A percentile compares a stretch with the other conserved stretches of the same genome.
These are phyloP conservation scores for Helostoma temminkii DNA, from an alignment of 2,797 vertebrate genomes.

Conservation along the genomic window DNA sequence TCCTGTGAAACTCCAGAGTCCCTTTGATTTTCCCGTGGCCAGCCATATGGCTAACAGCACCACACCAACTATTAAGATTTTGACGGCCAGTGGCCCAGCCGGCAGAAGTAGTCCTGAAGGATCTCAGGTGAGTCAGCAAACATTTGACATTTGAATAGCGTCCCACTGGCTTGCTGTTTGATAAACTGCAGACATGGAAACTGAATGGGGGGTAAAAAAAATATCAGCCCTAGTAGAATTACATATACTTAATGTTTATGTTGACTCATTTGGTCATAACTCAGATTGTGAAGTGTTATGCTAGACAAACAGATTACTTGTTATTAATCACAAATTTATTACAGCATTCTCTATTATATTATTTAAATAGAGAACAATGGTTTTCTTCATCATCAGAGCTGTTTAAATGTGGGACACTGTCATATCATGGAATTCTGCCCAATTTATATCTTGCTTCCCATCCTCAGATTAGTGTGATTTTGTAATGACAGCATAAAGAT, in stretches of 20 bases:
- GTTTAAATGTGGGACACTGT: not conserved
- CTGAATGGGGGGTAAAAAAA: not conserved
- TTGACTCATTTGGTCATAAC: not conserved
- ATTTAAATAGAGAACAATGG: not conserved
- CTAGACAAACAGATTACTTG: not conserved
- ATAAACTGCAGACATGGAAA: not conserved
- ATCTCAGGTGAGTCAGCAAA: conserved; percentile 91
- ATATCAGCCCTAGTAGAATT: not conserved
- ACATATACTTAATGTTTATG: not conserved
- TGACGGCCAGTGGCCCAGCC: conserved; percentile 88
- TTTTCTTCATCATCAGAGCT: not conserved
- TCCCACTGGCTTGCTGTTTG: not conserved
- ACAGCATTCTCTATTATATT: not conserved
- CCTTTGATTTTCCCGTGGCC: conserved; percentile 83
- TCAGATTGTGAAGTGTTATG: not conserved
- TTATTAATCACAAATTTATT: not conserved
- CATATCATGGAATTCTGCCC: too few relatives aligned
- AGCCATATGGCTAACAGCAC: conserved; percentile 95
- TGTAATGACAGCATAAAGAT: not conserved
- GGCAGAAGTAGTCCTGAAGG: conserved; percentile 95
- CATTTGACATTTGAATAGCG: accelerated
- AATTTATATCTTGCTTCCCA: not conserved
- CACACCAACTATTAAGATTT: conserved; percentile 85
- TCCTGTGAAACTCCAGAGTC: conserved; percentile 19
- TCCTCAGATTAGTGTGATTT: too few relatives aligned